Conservation (phyloP, 2,797 vertebrate genomes). For the Hylomyscus alleni region DNA sequence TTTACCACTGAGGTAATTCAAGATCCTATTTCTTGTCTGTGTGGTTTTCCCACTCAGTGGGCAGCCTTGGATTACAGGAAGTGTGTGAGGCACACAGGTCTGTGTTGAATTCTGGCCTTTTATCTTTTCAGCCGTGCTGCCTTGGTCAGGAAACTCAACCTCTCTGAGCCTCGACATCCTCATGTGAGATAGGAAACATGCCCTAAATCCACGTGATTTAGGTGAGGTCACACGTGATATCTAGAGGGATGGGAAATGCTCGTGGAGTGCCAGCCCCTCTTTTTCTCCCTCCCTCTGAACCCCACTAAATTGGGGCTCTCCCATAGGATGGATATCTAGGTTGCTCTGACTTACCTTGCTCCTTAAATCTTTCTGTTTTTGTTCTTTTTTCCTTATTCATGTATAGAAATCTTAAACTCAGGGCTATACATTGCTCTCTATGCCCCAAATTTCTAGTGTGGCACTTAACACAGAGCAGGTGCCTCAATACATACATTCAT, state of each 20-base stretch:
- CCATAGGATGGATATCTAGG: fast-evolving
- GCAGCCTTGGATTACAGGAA: neutral
- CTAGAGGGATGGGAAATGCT: neutral
- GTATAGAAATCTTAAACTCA: neutral
- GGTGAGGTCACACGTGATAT: neutral
- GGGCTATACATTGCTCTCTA: neutral
- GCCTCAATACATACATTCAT: neutral
- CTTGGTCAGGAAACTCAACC: neutral
- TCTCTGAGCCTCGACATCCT: neutral
- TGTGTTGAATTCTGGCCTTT: neutral
- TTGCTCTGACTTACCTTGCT: neutral
- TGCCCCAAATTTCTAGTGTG: neutral
- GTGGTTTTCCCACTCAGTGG: neutral
- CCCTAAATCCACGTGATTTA: neutral
- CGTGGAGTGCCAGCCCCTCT: neutral
- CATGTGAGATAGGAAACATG: neutral
- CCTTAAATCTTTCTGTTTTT: neutral
- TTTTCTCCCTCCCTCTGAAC: neutral
- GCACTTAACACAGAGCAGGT: conserved; percentile 25
- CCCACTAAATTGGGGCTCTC: neutral
- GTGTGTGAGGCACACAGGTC: neutral
- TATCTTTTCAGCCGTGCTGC: neutral
- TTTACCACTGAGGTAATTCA: conserved; percentile 58
- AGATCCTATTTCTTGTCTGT: neutral
- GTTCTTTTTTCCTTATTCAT: neutral